A percentile compares a stretch with the other conserved stretches of the same genome.
phyloP scores from a whole-genome alignment of 1,140 invertebrate genomes.

The Hyposmocoma kahamanoa region DNA sequence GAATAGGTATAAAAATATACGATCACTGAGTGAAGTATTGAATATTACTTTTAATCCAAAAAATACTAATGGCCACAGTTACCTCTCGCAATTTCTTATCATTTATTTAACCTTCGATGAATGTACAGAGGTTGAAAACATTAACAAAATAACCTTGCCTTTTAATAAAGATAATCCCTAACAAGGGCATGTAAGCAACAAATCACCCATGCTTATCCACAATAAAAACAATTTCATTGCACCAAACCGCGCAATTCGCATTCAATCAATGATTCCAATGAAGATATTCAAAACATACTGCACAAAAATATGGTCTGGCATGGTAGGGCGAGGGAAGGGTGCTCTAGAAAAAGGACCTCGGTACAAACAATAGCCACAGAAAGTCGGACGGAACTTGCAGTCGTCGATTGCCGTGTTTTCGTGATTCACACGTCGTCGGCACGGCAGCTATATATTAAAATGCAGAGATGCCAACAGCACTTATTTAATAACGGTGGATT shows the following conservation, averaged over 20 bases:
- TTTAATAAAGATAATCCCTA: background rate
- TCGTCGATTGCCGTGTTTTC: background rate
- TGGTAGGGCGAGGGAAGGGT: constrained; percentile 3
- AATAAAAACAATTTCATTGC: constrained; percentile 36
- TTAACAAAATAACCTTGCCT: background rate
- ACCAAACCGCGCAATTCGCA: constrained; percentile 38
- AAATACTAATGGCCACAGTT: constrained; percentile 34
- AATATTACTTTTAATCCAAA: constrained; percentile 19
- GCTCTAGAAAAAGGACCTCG: background rate
- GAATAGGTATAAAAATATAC: background rate
- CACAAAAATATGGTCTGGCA: constrained; percentile 13
- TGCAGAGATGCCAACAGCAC: constrained; percentile 1
- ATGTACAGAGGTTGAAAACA: background rate
- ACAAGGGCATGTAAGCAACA: constrained; percentile 4
- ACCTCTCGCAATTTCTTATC: constrained; percentile 8
- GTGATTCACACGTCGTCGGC: too few species aligned
- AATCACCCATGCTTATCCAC: background rate
- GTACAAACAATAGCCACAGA: background rate
- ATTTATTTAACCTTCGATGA: background rate
- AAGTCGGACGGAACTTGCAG: background rate
- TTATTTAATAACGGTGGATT: constrained; percentile 16
- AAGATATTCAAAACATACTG: constrained; percentile 13
- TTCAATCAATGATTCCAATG: constrained; percentile 39
- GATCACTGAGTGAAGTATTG: constrained; percentile 17
- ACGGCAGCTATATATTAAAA: too few species aligned